phyloP scores from a whole-genome alignment of 2,888 invertebrate genomes.

The Conops quadrifasciatus region DNA sequence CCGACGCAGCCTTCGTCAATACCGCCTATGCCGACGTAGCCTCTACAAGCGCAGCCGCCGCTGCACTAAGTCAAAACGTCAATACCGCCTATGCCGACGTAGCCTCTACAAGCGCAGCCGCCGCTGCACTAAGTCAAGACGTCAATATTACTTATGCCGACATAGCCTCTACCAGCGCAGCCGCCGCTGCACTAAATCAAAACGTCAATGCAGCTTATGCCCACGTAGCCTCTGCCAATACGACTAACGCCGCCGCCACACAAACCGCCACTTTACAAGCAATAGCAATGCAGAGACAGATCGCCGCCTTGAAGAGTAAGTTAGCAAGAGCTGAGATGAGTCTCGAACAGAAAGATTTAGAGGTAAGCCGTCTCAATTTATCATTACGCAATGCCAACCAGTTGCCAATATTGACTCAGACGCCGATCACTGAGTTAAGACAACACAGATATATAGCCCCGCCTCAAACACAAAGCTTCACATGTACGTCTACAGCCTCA shows the following conservation, averaged over 20 bases:
- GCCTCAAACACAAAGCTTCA: not conserved
- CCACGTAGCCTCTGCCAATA: not conserved
- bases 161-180: not conserved
- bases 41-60: not conserved
- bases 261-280: not conserved
- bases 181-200: not conserved
- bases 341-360: not conserved
- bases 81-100: too few relatives aligned
- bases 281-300: not conserved
- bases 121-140: too few relatives aligned
- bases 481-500: not conserved
- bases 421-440: too few relatives aligned
- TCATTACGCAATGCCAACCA: not conserved
- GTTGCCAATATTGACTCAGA: not conserved
- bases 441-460: not conserved
- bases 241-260: slow-evolving; percentile 1
- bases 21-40: not conserved
- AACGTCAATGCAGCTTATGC: not conserved
- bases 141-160: not conserved
- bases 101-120: too few relatives aligned
- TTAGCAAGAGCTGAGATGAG: not conserved
- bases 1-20: not conserved
- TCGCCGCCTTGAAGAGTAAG: not conserved
- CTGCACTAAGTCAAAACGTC: not conserved
- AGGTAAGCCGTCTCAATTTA: slow-evolving; percentile 10